Base-by-base conservation (phyloP, 1,140 invertebrate species). In the Zaprionus lachaisei region DNA sequence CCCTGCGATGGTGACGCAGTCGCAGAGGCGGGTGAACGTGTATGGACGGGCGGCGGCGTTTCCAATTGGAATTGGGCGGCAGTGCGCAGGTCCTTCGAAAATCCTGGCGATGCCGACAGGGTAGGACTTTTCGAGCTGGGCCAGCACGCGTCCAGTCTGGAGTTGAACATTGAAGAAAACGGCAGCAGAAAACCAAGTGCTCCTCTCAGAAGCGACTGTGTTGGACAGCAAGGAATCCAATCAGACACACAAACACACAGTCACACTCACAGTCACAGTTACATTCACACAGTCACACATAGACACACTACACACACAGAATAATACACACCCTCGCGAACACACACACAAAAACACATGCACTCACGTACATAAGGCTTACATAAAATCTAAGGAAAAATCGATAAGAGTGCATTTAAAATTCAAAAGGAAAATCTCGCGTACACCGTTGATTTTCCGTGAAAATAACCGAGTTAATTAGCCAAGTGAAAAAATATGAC, bases 111-210 rank as follows among this genome's bases (percentile, higher is more conserved):
- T 76, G 71, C 62, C 77, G 77, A 75, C 64, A 56, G 14, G 55
- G 41, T 79, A 90, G 85, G 82, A 84, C 85, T 86, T 80, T 79
- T 83, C 76, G 76, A 47, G 41, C 73, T 72, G 66, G 28, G 51
- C 72, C 15, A 70, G 55, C 26, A 68, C 76, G 72, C 77, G 78
- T 90, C 84, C 91, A 92, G 91, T 92, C 91, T 92, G 85, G 87
- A 92, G 91, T 92, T 86, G 89, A 91, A 92, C 89, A 91, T 91
- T 89, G 82, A 92, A 86, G 91, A 90, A 92, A 81, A 81, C 91
- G 91, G 91, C 81, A 91, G 91, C 91, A 92, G 80, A 86, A 76
- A 72, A 49, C 69, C 68, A 78, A 84, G 61, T 83, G 91, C 81
- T 87, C 82, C 91, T 78, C 71, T 70, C 28, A 61, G 68, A 78